A percentile compares a stretch with the other conserved stretches of the same genome.
Evolutionary conservation across 2,797 vertebrate species (phyloP).

Genomic region (Erethizon dorsatum): DNA sequence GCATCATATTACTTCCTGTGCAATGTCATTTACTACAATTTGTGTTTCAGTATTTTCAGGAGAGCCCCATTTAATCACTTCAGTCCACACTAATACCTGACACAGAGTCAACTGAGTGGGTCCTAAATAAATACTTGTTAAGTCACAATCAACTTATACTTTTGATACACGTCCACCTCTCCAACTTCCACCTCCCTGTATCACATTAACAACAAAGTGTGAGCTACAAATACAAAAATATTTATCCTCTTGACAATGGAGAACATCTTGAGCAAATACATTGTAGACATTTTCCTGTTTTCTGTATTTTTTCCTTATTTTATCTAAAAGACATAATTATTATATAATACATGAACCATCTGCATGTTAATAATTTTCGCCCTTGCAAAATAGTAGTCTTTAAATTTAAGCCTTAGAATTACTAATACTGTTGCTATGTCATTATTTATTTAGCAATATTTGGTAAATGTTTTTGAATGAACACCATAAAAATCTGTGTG

Average conservation of each 20-base stretch:
- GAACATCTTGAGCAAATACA: neutral
- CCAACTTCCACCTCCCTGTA: neutral
- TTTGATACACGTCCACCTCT: neutral
- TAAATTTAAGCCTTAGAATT: neutral
- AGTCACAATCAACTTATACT: neutral
- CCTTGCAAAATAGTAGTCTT: neutral
- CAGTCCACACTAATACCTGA: neutral
- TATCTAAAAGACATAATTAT: constrained; percentile 22
- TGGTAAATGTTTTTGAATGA: neutral
- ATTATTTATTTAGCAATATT: neutral
- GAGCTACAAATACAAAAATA: neutral
- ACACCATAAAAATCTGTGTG: neutral
- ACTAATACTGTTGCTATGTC: neutral
- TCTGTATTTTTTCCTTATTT: constrained; percentile 20
- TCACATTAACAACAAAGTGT: neutral
- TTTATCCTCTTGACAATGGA: neutral
- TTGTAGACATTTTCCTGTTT: neutral
- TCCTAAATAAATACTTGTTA: neutral
- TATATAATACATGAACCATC: neutral
- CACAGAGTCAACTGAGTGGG: neutral
- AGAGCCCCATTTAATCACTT: neutral
- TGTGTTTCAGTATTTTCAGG: neutral
- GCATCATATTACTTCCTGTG: neutral
- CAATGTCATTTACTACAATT: neutral
- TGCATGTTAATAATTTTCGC: neutral